These are phyloP conservation scores for Acholoe squamosa DNA, from an alignment of 2,888 invertebrate species.

Conservation along the genomic window DNA sequence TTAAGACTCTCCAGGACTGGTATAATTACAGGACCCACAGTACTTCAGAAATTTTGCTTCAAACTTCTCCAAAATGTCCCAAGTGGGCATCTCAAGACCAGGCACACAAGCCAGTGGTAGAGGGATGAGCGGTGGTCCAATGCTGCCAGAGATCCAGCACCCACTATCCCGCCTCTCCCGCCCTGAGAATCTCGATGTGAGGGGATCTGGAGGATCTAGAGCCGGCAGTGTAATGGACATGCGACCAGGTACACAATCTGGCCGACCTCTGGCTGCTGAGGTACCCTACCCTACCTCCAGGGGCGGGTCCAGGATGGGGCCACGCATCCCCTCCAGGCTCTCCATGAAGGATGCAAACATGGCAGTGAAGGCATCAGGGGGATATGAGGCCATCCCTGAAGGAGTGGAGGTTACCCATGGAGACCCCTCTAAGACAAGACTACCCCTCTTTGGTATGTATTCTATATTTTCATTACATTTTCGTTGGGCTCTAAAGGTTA, in stretches of 20 bases:
- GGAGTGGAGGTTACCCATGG: conserved; percentile 80
- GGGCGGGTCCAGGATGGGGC: conserved; percentile 70
- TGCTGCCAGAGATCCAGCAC: conserved; percentile 76
- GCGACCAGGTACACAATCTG: conserved; percentile 72
- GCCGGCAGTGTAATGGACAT: conserved; percentile 70
- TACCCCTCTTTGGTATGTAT: conserved; percentile 82
- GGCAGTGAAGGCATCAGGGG: conserved; percentile 62
- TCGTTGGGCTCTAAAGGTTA: too few relatives aligned
- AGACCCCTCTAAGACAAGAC: conserved; percentile 78
- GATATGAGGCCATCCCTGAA: conserved; percentile 78
- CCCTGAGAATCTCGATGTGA: conserved; percentile 76
- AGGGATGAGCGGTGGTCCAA: neutral
- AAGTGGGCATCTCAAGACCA: conserved; percentile 66
- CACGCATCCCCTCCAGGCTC: conserved; percentile 3
- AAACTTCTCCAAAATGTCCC: conserved; percentile 58
- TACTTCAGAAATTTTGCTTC: neutral
- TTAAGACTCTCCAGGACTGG: too few relatives aligned
- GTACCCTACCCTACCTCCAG: conserved; percentile 71
- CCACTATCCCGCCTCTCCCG: conserved; percentile 79
- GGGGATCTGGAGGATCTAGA: conserved; percentile 72
- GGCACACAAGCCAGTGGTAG: conserved; percentile 54
- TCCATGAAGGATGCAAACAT: neutral
- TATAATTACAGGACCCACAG: too few relatives aligned
- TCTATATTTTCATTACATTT: too few relatives aligned
- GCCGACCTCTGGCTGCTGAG: conserved; percentile 79